phyloP scores from a whole-genome alignment of 2,113 vertebrate genomes.

The Heloderma charlesbogerti region DNA sequence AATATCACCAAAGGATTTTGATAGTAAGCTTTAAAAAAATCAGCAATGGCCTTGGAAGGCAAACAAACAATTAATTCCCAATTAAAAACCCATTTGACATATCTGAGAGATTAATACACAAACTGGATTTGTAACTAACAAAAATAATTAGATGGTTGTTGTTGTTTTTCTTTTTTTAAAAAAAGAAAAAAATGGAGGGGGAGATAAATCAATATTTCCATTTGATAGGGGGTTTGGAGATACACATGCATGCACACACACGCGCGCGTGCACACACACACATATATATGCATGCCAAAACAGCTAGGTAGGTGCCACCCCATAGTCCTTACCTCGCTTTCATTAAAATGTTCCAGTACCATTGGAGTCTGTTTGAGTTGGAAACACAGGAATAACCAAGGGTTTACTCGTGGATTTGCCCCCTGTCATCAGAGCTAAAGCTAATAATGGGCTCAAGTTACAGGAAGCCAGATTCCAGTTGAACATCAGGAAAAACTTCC shows the following conservation, averaged over 20 bases:
- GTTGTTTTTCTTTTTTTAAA: constrained; percentile 38
- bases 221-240: constrained; percentile 29
- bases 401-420: not conserved
- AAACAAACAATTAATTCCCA: constrained; percentile 74
- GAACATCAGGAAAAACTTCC: too few species aligned
- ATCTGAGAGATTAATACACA: constrained; percentile 75
- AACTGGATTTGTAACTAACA: constrained; percentile 70
- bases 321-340: not conserved
- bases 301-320: not conserved
- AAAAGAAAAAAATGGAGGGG: not conserved
- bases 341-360: not conserved
- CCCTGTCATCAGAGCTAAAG: not conserved
- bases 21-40: constrained; percentile 66
- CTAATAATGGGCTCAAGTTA: not conserved
- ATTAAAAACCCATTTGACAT: constrained; percentile 77
- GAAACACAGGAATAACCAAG: not conserved
- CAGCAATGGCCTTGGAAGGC: constrained; percentile 59
- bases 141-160: constrained; percentile 62
- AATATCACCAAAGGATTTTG: constrained; percentile 68
- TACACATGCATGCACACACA: too few species aligned
- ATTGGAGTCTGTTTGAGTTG: not conserved
- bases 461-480: too few species aligned
- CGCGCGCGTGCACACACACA: too few species aligned
- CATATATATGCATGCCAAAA: too few species aligned
- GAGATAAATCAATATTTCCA: constrained; percentile 43